Base-by-base conservation (phyloP, 2,113 vertebrate genomes). In the Coptodon rendalli region DNA sequence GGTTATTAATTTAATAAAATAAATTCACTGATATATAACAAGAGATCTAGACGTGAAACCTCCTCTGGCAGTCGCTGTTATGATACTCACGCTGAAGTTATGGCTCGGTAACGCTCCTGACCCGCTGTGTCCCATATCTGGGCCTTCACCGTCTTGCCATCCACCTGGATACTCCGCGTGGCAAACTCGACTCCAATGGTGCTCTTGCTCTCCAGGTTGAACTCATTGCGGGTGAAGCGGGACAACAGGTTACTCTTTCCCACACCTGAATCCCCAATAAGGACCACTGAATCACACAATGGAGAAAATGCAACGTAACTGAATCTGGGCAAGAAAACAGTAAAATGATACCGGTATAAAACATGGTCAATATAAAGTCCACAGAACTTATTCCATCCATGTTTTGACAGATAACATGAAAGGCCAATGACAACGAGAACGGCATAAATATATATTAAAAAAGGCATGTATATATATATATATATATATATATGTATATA, bases 111-210 rank as follows among this genome's bases (percentile, higher is more conserved):
- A 91, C 98, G 97, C 86, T 99, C 98, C 94, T 98, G 98, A 9
- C 98, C 98, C 0, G 98, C 98, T 0, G 98, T 99, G 81, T 99
- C 98, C 98, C 98, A 99, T 95, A 99, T 99, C 97, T 99, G 98
- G 0, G 98, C 98, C 94, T 99, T 99, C 94, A 99, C 97, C 17
- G 98, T 98, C 96, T 98, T 98, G 89, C 97, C 94, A 14, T 96
- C 96, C 90, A 96, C 95, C 86, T 96, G 94, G 83, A 96, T 96
- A 92, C 95, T 96, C 82, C 96, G 94, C 1, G 96, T 96, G 83
- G 95, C 95, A 5, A 96, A 96, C 89, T 96, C 96, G 0, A 96
- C 96, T 2, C 96, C 96, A 7, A 96, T 96, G 89, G 96, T 96
- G 93, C 95, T 96, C 87, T 96, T 96, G 16, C 96, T 96, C 93